Evolutionary conservation across 2,113 vertebrate genomes (phyloP), one percentile per base, ranked within the genome.

Genomic region (Perca schrenkii): DNA sequence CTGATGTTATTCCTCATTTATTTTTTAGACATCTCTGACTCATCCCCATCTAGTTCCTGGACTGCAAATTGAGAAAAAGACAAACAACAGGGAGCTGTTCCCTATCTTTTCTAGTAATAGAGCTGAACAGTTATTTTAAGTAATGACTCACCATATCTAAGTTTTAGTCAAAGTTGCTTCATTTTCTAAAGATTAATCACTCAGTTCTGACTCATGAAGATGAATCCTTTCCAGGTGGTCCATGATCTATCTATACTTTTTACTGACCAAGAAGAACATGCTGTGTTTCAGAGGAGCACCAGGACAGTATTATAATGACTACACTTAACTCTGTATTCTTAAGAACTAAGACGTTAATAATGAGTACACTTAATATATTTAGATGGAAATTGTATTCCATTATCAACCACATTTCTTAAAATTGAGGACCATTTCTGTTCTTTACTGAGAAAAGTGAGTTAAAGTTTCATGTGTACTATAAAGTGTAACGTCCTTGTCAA

Each of bases 141-240:
- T 46, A 53, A 50, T 71, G 72, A 77, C 43, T 84, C 80, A 74
- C 54, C 8, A 19, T 71, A 57, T 52, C 43, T 54, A 0, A 47
- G 40, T 73, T 67, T 31, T 6, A 31, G 25, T 50, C 67, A 66
- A 77, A 78, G 28, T 62, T 69, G 4, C 5, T 63, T 22, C 6
- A 2, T 63, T 56, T 69, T 52, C 40, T 54, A 6, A 36, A 50
- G 76, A 80, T 62, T 2, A 58, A 69, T 73, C 53, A 28, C 63
- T 76, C 43, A 60, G 14, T 34, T 82, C 49, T 80, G 62, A 86
- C 25, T 83, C 69, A 71, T 60, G 8, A 66, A 31, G 15, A 63
- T 81, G 61, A 89, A 63, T 84, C 62, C 61, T 53, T 40, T 11
- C 6, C 61, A 46, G 16, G 19, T 16, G 34, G 21, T 12, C 53